These are phyloP conservation scores for Tauraco erythrolophus DNA, from an alignment of 2,113 vertebrate species.

Conservation along the genomic window DNA sequence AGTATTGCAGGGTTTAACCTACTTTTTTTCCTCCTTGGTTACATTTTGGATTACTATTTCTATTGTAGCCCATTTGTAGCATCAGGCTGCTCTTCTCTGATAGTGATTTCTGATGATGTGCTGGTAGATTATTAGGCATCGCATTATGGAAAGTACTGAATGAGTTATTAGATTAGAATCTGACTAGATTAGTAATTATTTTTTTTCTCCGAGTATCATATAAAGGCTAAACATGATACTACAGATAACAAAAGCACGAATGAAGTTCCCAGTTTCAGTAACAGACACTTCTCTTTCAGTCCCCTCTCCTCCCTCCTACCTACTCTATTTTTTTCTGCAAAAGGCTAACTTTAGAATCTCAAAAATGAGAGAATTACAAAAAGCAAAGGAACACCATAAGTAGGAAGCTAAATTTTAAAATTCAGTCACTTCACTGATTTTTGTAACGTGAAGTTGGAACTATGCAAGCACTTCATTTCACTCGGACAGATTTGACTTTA, in stretches of 20 bases:
- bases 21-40: background rate
- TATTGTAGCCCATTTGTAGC: background rate
- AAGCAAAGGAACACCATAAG: background rate
- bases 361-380: background rate
- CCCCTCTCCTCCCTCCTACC: background rate
- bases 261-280: background rate
- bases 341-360: background rate
- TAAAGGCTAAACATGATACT: background rate
- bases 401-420: background rate
- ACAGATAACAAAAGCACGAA: background rate
- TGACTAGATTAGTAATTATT: background rate
- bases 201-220: background rate
- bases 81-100: background rate
- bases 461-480: background rate
- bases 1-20: background rate
- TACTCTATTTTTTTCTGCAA: background rate
- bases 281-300: background rate
- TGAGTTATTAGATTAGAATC: background rate
- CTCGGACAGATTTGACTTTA: background rate
- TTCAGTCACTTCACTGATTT: background rate
- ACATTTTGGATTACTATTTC: background rate
- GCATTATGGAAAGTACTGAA: background rate
- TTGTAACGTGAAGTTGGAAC: background rate
- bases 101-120: background rate
- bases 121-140: background rate